These are phyloP conservation scores for Plutella xylostella DNA, from an alignment of 2,888 invertebrate species.

Conservation along the genomic window DNA sequence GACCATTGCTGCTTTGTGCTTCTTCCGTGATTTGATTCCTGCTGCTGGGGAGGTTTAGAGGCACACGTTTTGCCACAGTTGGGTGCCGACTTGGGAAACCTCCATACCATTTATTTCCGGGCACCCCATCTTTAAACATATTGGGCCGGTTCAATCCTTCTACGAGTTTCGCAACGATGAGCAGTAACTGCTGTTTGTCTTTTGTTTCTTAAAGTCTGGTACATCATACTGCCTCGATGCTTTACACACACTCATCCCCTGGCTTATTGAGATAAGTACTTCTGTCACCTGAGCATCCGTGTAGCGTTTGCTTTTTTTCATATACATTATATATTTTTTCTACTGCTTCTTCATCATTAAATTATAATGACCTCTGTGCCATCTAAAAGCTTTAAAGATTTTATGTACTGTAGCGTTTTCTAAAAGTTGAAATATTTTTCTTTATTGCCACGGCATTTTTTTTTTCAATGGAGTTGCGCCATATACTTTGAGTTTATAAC, in stretches of 20 bases:
- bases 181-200: conserved; percentile 17
- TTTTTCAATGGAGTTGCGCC: too few species aligned
- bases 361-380: too few species aligned
- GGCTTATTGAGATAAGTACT: not conserved
- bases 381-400: too few species aligned
- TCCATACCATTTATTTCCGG: conserved; percentile 20
- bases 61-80: conserved; percentile 15
- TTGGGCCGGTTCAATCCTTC: conserved; percentile 18
- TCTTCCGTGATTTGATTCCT: conserved; percentile 18
- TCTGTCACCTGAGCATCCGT: not conserved
- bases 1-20: not conserved
- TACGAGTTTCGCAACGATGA: conserved; percentile 16
- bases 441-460: too few species aligned
- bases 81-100: conserved; percentile 20
- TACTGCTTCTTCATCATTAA: not conserved
- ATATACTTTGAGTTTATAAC: too few species aligned
- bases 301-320: not conserved
- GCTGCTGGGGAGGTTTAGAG: conserved; percentile 17
- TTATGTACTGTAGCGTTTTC: too few species aligned
- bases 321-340: too few species aligned
- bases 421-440: too few species aligned
- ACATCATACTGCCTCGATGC: not conserved
- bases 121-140: conserved; percentile 22
- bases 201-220: not conserved
- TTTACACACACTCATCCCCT: not conserved